Conservation (phyloP, 2,113 vertebrate genomes). For the Cephalopterus ornatus region DNA sequence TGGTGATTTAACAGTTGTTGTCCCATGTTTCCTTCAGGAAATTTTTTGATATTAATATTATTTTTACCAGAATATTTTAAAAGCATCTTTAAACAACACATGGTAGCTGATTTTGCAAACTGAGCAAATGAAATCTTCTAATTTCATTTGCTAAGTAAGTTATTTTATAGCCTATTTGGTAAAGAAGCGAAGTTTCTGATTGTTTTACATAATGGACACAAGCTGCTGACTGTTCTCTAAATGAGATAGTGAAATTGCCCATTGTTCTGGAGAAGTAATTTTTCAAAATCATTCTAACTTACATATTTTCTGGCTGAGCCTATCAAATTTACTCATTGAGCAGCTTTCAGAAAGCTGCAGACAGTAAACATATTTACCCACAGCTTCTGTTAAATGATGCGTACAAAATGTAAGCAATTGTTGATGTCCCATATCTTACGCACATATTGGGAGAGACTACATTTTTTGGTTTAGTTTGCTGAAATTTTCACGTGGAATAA, state of each 20-base stretch:
- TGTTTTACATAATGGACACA: constrained; percentile 50
- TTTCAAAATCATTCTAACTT: constrained; percentile 41
- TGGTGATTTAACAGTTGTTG: constrained; percentile 21
- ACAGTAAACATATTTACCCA: not conserved
- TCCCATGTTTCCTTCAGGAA: constrained; percentile 6
- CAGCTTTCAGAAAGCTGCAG: constrained; percentile 11
- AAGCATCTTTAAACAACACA: constrained; percentile 28
- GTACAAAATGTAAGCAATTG: not conserved
- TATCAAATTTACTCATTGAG: not conserved
- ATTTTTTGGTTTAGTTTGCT: not conserved
- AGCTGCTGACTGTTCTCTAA: constrained; percentile 39
- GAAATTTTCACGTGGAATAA: not conserved
- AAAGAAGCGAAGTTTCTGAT: constrained; percentile 42
- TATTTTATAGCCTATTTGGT: constrained; percentile 39
- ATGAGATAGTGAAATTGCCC: constrained; percentile 51
- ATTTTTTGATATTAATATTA: constrained; percentile 38
- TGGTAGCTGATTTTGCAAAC: constrained; percentile 45
- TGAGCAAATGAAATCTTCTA: constrained; percentile 40
- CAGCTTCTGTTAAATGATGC: not conserved
- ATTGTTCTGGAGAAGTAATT: constrained; percentile 38
- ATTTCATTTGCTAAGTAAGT: constrained; percentile 64
- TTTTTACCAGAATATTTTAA: constrained; percentile 55
- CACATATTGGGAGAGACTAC: not conserved
- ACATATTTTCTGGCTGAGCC: not conserved
- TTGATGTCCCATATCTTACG: not conserved